phyloP scores from a whole-genome alignment of 2,113 vertebrate species.

The Zapus hudsonius region DNA sequence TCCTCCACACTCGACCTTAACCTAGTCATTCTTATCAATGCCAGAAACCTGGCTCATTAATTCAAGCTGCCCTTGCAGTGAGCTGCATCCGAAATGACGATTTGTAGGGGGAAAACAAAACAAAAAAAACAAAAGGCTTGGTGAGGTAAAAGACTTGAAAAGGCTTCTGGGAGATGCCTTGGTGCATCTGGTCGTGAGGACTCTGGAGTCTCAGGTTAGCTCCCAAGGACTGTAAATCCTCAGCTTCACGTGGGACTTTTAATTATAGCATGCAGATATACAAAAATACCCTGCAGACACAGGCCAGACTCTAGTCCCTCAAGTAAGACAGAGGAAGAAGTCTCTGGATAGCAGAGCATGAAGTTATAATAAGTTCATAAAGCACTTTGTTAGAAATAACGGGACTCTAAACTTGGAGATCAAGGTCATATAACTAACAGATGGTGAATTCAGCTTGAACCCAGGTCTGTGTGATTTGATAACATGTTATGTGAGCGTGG shows the following conservation, averaged over 20 bases:
- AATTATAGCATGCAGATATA: background rate
- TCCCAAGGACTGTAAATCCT: background rate
- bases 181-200: background rate
- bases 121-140: too few species aligned
- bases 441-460: background rate
- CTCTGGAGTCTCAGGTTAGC: background rate
- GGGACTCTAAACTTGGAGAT: background rate
- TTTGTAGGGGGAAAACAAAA: conserved; percentile 49
- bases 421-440: background rate
- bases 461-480: background rate
- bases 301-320: background rate
- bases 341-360: background rate
- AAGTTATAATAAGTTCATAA: background rate
- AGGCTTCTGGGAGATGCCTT: background rate
- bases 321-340: background rate
- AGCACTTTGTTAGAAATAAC: conserved; percentile 14
- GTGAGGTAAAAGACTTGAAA: background rate
- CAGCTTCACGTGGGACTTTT: background rate
- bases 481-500: background rate
- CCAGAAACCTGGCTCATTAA: conserved; percentile 77
- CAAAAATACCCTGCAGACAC: background rate
- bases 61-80: conserved; percentile 75
- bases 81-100: conserved; percentile 59
- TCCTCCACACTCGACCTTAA: conserved; percentile 62
- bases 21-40: conserved; percentile 68